Percentiles rank a stretch among this genome's conserved stretches.
These are phyloP conservation scores for Pterocles orientalis DNA, from an alignment of 2,113 vertebrate species.

Conservation along the genomic window DNA sequence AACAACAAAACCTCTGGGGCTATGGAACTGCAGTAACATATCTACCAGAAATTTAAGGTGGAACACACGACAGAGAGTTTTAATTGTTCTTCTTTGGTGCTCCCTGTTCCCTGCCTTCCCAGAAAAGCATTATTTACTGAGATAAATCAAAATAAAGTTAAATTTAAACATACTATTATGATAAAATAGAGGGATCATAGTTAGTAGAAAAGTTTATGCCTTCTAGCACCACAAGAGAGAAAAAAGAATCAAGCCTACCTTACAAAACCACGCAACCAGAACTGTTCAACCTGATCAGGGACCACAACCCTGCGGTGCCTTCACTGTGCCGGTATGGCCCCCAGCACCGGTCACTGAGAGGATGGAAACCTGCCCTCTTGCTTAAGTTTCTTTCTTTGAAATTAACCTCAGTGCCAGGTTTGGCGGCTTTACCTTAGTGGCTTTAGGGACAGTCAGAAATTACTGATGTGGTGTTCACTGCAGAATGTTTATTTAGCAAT, in stretches of 20 bases:
- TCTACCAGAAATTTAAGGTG: slow-evolving; percentile 51
- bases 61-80: neutral
- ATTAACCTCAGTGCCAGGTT: neutral
- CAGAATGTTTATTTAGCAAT: neutral
- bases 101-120: neutral
- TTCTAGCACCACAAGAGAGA: neutral
- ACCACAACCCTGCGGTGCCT: neutral
- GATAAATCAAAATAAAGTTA: neutral
- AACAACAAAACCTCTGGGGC: slow-evolving; percentile 26
- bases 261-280: neutral
- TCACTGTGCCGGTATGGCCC: neutral
- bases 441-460: neutral
- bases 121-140: neutral
- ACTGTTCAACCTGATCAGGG: neutral
- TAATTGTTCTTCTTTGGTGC: neutral
- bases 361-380: neutral
- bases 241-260: neutral
- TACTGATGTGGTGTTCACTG: neutral
- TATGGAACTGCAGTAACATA: neutral
- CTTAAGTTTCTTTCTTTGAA: neutral
- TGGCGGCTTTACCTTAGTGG: neutral
- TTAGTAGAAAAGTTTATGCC: neutral
- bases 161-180: neutral
- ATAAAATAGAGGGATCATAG: neutral
- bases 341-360: neutral